Evolutionary conservation across 1,140 invertebrate species (phyloP).

Genomic region (Euwallacea fornicatus): DNA sequence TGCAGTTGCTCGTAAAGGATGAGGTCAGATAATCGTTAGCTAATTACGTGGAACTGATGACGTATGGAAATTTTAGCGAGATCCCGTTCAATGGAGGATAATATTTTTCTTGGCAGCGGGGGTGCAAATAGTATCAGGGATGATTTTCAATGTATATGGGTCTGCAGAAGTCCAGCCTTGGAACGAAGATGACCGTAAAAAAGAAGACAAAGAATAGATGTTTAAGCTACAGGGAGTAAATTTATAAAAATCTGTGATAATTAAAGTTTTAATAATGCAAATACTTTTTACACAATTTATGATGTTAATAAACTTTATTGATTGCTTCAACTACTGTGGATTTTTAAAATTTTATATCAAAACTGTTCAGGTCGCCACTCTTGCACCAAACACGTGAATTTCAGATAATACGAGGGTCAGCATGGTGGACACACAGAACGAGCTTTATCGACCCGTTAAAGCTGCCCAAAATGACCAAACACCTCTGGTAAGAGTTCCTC

Average conservation of each 20-base stretch:
- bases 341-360: too few relatives aligned
- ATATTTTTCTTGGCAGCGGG: constrained; percentile 61
- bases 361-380: too few relatives aligned
- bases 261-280: too few relatives aligned
- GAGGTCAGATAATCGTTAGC: constrained; percentile 54
- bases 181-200: constrained; percentile 47
- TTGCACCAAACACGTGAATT: too few relatives aligned
- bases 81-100: constrained; percentile 55
- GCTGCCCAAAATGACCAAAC: constrained; percentile 28
- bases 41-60: background rate
- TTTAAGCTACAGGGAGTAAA: too few relatives aligned
- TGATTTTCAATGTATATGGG: constrained; percentile 58
- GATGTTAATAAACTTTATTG: too few relatives aligned
- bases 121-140: constrained; percentile 55
- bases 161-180: constrained; percentile 54
- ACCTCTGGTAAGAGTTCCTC: constrained; percentile 46
- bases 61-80: constrained; percentile 7
- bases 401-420: too few relatives aligned
- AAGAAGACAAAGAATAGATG: constrained; percentile 2
- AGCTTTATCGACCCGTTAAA: too few relatives aligned
- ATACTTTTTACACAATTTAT: too few relatives aligned
- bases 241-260: too few relatives aligned
- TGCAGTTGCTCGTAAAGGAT: constrained; percentile 56
- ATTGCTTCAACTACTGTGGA: too few relatives aligned
- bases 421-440: too few relatives aligned